A percentile compares a stretch with the other conserved stretches of the same genome.
Conservation (phyloP, 1,140 invertebrate species). For the Ostrea denselamellosa region DNA sequence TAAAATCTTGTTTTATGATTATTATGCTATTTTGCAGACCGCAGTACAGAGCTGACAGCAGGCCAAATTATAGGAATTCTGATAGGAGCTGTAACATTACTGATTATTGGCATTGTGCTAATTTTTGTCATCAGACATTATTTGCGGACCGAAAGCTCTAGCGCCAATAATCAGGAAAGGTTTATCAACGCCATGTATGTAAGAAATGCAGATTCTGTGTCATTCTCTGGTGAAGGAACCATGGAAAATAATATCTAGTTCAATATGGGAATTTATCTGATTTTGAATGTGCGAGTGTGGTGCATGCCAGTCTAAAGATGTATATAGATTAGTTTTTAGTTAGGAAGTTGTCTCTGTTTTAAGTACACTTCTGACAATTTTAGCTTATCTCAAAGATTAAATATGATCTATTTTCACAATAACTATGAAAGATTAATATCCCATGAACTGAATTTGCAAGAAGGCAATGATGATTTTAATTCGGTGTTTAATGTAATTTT, state of each 20-base stretch:
- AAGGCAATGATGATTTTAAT: too few species aligned
- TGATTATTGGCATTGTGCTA: neutral
- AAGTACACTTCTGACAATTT: too few species aligned
- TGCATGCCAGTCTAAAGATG: neutral
- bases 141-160: neutral
- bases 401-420: too few species aligned
- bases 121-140: neutral
- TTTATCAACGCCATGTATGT: conserved; percentile 3
- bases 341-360: too few species aligned
- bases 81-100: neutral
- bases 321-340: too few species aligned
- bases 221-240: neutral
- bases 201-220: neutral
- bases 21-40: neutral
- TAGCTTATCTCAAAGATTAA: too few species aligned
- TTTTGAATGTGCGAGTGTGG: too few species aligned
- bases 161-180: neutral
- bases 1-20: neutral
- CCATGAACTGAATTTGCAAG: too few species aligned
- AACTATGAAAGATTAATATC: too few species aligned
- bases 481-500: too few species aligned
- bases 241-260: neutral
- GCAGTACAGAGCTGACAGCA: neutral
- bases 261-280: neutral
- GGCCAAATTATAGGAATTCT: conserved; percentile 13